These are phyloP conservation scores for Porphyrio hochstetteri DNA, from an alignment of 2,113 vertebrate species.

Conservation along the genomic window DNA sequence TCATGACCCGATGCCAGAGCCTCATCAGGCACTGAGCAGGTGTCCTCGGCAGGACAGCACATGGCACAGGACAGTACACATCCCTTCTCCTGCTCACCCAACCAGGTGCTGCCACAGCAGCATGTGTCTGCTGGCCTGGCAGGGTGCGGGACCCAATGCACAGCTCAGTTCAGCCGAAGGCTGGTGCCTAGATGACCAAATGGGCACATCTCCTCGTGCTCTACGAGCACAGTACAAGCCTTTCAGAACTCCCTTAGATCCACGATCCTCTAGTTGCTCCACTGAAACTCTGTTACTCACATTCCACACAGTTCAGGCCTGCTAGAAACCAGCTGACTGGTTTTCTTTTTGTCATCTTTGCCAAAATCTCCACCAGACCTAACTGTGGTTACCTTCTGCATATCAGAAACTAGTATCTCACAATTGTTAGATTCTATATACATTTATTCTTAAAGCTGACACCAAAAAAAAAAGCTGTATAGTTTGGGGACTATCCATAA, in stretches of 20 bases:
- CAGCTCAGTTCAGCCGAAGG: accelerated
- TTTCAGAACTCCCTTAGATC: not conserved
- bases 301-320: not conserved
- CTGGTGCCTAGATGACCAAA: not conserved
- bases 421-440: not conserved
- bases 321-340: not conserved
- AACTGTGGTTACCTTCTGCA: not conserved
- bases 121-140: accelerated
- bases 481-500: not conserved
- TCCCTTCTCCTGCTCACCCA: not conserved
- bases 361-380: not conserved
- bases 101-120: not conserved
- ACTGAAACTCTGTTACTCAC: not conserved
- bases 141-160: not conserved
- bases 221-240: not conserved
- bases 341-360: not conserved
- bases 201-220: accelerated
- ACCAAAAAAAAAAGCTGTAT: not conserved
- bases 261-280: not conserved
- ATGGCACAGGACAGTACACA: accelerated
- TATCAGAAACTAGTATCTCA: not conserved
- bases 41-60: accelerated
- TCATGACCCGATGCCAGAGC: not conserved
- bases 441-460: not conserved
- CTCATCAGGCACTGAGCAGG: accelerated